Evolutionary conservation across 2,888 invertebrate species (phyloP).

Genomic region (Drosophila testacea): DNA sequence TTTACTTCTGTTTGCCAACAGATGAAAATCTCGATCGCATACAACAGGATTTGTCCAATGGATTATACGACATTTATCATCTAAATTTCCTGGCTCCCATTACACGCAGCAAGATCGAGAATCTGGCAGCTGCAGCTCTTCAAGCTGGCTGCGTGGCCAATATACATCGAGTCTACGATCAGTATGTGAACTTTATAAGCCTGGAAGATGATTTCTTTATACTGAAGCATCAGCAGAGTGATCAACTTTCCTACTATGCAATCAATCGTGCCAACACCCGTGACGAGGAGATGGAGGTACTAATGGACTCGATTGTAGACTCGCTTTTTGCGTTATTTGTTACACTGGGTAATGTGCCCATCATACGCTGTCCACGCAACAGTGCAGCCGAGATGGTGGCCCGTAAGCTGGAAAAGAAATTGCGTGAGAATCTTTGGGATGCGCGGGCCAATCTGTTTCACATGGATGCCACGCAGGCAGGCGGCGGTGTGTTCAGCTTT

Average conservation of each 20-base stretch:
- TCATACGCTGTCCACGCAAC: constrained; percentile 91
- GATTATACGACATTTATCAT: constrained; percentile 97
- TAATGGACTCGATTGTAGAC: constrained; percentile 98
- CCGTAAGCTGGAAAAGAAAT: constrained; percentile 97
- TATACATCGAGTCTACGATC: constrained; percentile 98
- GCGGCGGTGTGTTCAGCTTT: constrained; percentile 91
- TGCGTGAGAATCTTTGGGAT: constrained; percentile 98
- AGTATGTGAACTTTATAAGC: constrained; percentile 99
- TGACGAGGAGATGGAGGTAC: constrained; percentile 97
- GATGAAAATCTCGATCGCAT: constrained; percentile 98
- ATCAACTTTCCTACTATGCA: constrained; percentile 96
- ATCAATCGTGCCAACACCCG: constrained; percentile 97
- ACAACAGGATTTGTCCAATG: constrained; percentile 94
- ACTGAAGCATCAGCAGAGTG: constrained; percentile 96
- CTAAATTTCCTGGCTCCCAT: constrained; percentile 98
- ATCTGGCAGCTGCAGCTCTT: constrained; percentile 96
- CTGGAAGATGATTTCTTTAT: constrained; percentile 99
- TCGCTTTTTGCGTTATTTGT: constrained; percentile 99
- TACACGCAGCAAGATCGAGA: constrained; percentile 96
- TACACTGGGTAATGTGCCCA: constrained; percentile 92
- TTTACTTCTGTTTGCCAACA: constrained; percentile 98
- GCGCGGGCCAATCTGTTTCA: constrained; percentile 98
- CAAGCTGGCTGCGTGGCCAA: constrained; percentile 95
- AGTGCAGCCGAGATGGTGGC: constrained; percentile 99
- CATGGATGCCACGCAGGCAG: constrained; percentile 91